Conservation (phyloP, 2,113 vertebrate species). For the Cygnus buccinator region DNA sequence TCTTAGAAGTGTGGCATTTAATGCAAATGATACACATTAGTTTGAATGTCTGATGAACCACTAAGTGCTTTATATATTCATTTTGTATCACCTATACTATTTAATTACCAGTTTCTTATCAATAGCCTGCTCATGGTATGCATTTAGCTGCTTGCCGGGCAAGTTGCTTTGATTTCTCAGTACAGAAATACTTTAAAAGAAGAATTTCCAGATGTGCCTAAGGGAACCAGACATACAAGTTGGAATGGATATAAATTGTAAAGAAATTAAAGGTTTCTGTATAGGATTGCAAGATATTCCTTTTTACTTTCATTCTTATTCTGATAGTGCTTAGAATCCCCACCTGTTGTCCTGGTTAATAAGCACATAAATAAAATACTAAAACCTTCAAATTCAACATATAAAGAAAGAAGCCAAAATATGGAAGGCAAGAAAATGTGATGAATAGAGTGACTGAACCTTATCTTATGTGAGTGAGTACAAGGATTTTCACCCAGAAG, state of each 20-base stretch:
- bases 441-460: not conserved
- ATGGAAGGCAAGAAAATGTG: not conserved
- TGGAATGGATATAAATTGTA: not conserved
- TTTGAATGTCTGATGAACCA: not conserved
- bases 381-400: not conserved
- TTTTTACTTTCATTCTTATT: not conserved
- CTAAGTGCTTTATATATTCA: not conserved
- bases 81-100: not conserved
- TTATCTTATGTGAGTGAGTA: not conserved
- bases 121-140: not conserved
- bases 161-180: not conserved
- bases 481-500: not conserved
- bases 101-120: conserved; percentile 27
- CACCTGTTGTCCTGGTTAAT: not conserved
- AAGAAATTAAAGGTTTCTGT: not conserved
- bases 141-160: not conserved
- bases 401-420: not conserved
- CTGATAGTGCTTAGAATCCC: not conserved
- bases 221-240: not conserved
- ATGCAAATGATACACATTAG: not conserved
- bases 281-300: not conserved
- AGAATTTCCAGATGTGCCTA: not conserved
- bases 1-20: not conserved
- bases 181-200: not conserved
- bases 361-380: not conserved